phyloP scores from a whole-genome alignment of 2,113 vertebrate species.

The Spheniscus mendiculus region DNA sequence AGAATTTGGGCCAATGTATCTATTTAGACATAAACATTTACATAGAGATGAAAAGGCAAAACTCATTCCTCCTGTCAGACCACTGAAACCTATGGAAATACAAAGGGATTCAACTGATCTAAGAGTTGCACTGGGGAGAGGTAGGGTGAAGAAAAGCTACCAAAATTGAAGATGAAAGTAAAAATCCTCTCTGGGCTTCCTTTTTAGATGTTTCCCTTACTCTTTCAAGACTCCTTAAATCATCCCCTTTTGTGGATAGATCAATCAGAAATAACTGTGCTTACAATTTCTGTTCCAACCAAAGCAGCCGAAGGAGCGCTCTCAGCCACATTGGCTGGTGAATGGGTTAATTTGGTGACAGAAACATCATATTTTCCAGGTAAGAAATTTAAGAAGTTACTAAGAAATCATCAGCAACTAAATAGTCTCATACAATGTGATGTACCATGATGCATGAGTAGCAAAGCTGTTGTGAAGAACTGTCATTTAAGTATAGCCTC shows the following conservation, averaged over 20 bases:
- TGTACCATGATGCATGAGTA: background rate
- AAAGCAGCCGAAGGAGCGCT: background rate
- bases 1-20: conserved; percentile 27
- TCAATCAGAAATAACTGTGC: background rate
- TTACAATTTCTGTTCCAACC: background rate
- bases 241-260: background rate
- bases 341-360: background rate
- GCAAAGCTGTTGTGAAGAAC: background rate
- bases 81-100: background rate
- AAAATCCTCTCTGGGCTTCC: conserved; percentile 16
- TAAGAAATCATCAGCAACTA: background rate
- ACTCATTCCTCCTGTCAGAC: background rate
- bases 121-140: background rate
- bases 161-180: conserved; percentile 46
- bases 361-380: background rate
- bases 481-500: background rate
- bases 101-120: background rate
- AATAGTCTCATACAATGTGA: background rate
- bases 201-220: conserved; percentile 7
- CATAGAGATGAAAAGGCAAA: conserved; percentile 31
- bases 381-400: background rate
- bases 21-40: conserved; percentile 61
- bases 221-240: conserved; percentile 40
- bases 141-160: conserved; percentile 28
- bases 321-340: background rate